Conservation (phyloP, 2,113 vertebrate genomes). For the Myanophis thanlyinensis region DNA sequence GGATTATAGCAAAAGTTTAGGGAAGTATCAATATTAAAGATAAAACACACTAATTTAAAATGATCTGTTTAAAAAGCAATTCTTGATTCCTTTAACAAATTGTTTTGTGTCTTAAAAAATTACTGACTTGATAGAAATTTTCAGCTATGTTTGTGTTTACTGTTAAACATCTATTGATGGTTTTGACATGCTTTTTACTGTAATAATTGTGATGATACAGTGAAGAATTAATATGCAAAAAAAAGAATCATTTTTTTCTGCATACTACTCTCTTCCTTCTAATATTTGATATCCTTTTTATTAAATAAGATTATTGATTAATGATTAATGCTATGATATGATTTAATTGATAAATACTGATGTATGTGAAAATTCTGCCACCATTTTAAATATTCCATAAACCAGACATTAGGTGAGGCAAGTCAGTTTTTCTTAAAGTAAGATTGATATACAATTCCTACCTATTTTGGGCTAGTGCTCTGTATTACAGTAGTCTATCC, state of each 20-base stretch:
- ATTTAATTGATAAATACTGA: neutral
- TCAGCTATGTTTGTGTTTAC: conserved; percentile 7
- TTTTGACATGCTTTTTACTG: neutral
- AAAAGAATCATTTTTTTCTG: neutral
- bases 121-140: neutral
- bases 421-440: neutral
- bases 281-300: neutral
- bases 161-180: neutral
- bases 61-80: neutral
- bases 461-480: neutral
- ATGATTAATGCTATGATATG: neutral
- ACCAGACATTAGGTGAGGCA: neutral
- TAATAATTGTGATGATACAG: neutral
- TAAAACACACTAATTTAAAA: conserved; percentile 16
- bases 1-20: neutral
- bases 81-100: neutral
- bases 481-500: neutral
- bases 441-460: neutral
- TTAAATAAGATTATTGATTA: neutral
- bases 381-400: neutral
- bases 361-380: neutral
- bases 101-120: neutral
- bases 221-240: neutral
- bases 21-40: neutral
- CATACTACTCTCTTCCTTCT: neutral